phyloP scores from a whole-genome alignment of 2,113 vertebrate species.

The Cranoglanis bouderius region DNA sequence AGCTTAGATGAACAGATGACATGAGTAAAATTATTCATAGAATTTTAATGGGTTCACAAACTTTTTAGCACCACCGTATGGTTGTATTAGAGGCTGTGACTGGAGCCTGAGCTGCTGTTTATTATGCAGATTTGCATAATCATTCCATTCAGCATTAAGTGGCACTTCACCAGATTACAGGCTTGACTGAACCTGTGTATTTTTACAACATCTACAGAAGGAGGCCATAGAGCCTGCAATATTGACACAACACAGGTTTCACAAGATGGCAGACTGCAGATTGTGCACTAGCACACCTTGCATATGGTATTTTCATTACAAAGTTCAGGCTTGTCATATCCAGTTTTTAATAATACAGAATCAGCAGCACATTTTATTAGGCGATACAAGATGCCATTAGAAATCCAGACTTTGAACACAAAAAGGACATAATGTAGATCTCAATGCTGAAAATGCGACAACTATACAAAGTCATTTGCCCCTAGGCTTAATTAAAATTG shows the following conservation, averaged over 20 bases:
- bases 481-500: constrained; percentile 23
- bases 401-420: background rate
- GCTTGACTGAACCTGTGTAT: constrained; percentile 64
- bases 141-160: constrained; percentile 68
- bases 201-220: constrained; percentile 58
- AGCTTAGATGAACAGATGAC: background rate
- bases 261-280: constrained; percentile 14
- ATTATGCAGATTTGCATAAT: constrained; percentile 64
- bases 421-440: background rate
- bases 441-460: background rate
- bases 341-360: background rate
- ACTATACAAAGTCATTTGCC: constrained; percentile 9
- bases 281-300: background rate
- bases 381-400: background rate
- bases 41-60: background rate
- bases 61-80: constrained; percentile 5
- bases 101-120: constrained; percentile 47
- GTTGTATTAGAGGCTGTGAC: constrained; percentile 20
- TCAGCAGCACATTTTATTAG: background rate
- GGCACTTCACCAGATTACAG: constrained; percentile 71
- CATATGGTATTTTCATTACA: background rate
- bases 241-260: constrained; percentile 32
- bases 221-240: constrained; percentile 26
- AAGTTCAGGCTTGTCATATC: background rate
- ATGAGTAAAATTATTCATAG: background rate